phyloP scores from a whole-genome alignment of 2,113 vertebrate genomes.

The Leptobrachium ailaonicum region DNA sequence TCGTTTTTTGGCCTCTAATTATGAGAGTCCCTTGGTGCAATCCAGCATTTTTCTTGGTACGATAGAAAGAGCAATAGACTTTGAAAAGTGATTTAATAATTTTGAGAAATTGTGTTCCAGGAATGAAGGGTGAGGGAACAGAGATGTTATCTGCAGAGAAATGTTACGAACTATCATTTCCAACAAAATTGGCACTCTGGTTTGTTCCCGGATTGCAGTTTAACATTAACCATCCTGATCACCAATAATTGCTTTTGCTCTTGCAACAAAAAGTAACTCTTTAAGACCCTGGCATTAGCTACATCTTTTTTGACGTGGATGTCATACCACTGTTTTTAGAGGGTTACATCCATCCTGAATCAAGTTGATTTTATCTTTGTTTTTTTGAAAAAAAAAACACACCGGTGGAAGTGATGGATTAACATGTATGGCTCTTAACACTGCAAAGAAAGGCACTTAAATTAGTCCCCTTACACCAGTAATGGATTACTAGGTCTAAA shows the following conservation, averaged over 20 bases:
- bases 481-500: too few species aligned
- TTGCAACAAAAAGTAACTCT: too few species aligned
- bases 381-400: too few species aligned
- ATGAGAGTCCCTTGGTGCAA: not conserved
- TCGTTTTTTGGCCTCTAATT: conserved; percentile 24
- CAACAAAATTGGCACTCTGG: not conserved
- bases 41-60: conserved; percentile 14
- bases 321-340: too few species aligned
- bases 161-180: conserved; percentile 20
- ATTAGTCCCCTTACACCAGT: too few species aligned
- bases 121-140: conserved; percentile 15
- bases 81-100: conserved; percentile 33
- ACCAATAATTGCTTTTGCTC: not conserved
- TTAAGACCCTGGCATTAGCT: too few species aligned
- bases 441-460: too few species aligned
- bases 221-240: not conserved
- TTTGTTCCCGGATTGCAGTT: not conserved
- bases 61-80: not conserved
- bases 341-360: too few species aligned
- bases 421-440: too few species aligned
- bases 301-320: too few species aligned
- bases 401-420: too few species aligned
- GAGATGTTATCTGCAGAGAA: conserved; percentile 29
- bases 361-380: too few species aligned
- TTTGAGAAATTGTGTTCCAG: conserved; percentile 30